phyloP scores from a whole-genome alignment of 2,113 vertebrate genomes.

The Microcebus murinus region DNA sequence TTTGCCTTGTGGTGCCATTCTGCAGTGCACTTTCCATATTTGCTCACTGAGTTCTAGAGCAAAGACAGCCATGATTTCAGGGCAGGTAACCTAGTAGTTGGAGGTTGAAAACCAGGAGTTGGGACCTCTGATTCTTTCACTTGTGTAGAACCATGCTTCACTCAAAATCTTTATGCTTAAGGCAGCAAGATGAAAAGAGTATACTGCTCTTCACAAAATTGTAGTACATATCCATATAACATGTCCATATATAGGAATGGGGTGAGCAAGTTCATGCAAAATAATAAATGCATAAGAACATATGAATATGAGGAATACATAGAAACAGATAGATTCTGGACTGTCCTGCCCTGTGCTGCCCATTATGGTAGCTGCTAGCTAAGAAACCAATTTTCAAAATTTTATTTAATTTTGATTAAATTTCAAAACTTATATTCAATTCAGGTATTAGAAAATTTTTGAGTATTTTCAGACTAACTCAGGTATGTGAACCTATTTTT shows the following conservation, averaged over 20 bases:
- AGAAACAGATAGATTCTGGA: neutral
- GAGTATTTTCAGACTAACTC: slow-evolving; percentile 9
- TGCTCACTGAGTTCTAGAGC: neutral
- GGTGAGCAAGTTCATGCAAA: neutral
- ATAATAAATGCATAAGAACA: neutral
- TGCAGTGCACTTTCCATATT: neutral
- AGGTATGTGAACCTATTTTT: neutral
- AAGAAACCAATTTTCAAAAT: neutral
- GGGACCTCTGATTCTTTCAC: neutral
- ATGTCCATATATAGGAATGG: fast-evolving
- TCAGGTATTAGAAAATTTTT: neutral
- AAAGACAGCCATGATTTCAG: neutral
- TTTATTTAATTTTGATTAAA: neutral
- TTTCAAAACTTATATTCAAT: neutral
- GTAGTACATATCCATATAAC: fast-evolving
- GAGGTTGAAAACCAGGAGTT: neutral
- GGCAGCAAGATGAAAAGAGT: neutral
- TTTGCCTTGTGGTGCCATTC: neutral
- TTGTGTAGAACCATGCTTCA: neutral
- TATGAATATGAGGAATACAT: no score
- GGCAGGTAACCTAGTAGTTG: neutral
- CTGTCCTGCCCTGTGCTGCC: no score
- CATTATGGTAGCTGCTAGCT: neutral
- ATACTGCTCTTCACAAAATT: neutral
- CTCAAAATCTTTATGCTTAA: neutral